These are phyloP conservation scores for Imbricaverruca yamaguchii DNA, from an alignment of 2,888 invertebrate species.

Conservation along the genomic window DNA sequence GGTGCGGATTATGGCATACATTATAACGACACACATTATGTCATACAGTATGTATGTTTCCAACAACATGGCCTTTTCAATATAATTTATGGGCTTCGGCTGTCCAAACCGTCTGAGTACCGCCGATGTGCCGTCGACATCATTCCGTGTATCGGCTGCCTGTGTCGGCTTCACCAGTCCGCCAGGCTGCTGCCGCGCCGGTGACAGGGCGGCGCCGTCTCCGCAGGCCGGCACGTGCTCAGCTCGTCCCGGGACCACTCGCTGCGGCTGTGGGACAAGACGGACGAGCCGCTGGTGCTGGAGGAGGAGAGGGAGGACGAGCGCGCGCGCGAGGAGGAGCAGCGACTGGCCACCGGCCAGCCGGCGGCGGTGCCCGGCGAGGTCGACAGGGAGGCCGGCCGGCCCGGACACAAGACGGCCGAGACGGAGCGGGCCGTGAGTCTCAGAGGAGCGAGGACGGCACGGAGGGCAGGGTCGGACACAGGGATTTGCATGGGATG, in stretches of 20 bases:
- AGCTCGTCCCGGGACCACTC: constrained; percentile 83
- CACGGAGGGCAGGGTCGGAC: too few relatives aligned
- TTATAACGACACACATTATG: too few relatives aligned
- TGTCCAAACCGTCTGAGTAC: too few relatives aligned
- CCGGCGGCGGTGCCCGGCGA: constrained; percentile 36
- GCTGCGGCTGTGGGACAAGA: constrained; percentile 73
- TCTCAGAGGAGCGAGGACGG: constrained; percentile 32
- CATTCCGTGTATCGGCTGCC: too few relatives aligned
- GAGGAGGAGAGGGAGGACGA: constrained; percentile 83
- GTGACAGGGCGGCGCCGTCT: not conserved
- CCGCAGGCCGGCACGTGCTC: constrained; percentile 55
- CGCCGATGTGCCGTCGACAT: too few relatives aligned
- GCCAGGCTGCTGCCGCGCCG: too few relatives aligned
- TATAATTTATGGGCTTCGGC: too few relatives aligned
- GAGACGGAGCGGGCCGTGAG: constrained; percentile 78
- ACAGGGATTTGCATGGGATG: too few relatives aligned
- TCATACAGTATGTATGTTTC: too few relatives aligned
- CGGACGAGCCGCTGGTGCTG: constrained; percentile 81
- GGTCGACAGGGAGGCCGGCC: constrained; percentile 62
- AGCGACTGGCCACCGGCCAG: constrained; percentile 37
- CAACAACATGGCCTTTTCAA: too few relatives aligned
- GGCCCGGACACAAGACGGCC: constrained; percentile 81
- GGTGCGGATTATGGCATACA: too few relatives aligned
- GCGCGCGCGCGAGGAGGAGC: constrained; percentile 57
- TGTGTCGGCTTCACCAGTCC: too few relatives aligned